These are phyloP conservation scores for Anorthoa munda DNA, from an alignment of 2,888 invertebrate species.

Conservation along the genomic window DNA sequence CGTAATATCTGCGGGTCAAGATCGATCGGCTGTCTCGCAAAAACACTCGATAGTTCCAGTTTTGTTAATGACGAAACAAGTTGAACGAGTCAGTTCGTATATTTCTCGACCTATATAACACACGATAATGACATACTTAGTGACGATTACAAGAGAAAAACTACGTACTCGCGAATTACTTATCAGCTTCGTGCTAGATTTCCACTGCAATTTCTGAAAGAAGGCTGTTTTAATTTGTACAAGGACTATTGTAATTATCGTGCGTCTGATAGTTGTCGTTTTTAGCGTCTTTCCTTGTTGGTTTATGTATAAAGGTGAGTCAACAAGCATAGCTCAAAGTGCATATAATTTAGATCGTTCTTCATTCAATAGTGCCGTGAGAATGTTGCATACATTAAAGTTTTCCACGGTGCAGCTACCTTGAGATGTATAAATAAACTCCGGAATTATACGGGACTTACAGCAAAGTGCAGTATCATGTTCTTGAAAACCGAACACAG, in stretches of 20 bases:
- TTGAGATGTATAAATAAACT: conserved; percentile 59
- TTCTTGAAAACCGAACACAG: conserved; percentile 32
- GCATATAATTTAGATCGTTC: conserved; percentile 13
- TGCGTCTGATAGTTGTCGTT: conserved; percentile 12
- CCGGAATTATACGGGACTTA: conserved; percentile 21
- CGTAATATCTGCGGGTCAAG: conserved; percentile 56
- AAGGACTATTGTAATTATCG: conserved; percentile 25
- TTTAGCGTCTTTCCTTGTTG: conserved; percentile 25
- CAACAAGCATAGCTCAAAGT: not conserved
- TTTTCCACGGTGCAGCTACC: conserved; percentile 26
- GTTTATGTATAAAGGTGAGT: conserved; percentile 10
- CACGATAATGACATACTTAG: conserved; percentile 38
- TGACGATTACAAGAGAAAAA: conserved; percentile 16
- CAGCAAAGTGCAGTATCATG: conserved; percentile 53
- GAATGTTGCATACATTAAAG: conserved; percentile 33
- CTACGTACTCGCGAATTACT: conserved; percentile 26
- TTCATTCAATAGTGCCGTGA: conserved; percentile 1
- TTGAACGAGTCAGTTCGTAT: conserved; percentile 6
- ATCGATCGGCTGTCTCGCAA: conserved; percentile 45
- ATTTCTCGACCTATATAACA: conserved; percentile 50
- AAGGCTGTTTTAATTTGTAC: conserved; percentile 40
- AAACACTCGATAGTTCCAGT: conserved; percentile 57
- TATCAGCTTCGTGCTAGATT: conserved; percentile 40
- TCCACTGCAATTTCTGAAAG: conserved; percentile 26
- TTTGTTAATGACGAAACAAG: conserved; percentile 58